Percentiles rank a stretch among this genome's conserved stretches.
Conservation (phyloP, 2,797 vertebrate genomes). For the Hapalemur alaotrensis region DNA sequence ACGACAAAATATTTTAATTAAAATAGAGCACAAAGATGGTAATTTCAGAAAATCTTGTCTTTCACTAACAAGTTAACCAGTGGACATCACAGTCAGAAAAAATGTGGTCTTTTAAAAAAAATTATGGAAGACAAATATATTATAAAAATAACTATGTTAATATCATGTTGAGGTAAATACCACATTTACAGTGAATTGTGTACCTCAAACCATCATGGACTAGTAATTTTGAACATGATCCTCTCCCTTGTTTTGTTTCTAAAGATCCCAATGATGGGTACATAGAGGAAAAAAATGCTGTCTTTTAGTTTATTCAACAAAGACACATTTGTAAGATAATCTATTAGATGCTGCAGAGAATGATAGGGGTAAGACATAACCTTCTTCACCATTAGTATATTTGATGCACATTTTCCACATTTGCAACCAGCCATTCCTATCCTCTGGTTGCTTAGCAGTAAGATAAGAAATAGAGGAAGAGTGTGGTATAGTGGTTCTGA, state of each 20-base stretch:
- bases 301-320: not conserved
- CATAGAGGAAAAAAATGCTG: not conserved
- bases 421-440: not conserved
- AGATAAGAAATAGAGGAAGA: not conserved
- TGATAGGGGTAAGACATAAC: not conserved
- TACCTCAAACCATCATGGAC: not conserved
- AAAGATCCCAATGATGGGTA: not conserved
- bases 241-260: not conserved
- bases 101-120: not conserved
- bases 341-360: not conserved
- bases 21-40: not conserved
- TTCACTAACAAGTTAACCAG: not conserved
- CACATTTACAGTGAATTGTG: not conserved
- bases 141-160: not conserved
- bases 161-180: not conserved
- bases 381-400: not conserved
- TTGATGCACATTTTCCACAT: not conserved
- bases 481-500: not conserved
- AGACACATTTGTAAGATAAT: not conserved
- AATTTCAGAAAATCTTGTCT: not conserved
- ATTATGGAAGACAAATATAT: not conserved
- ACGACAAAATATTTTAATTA: constrained; percentile 3
- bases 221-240: not conserved
- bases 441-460: not conserved
- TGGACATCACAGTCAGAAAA: not conserved